Evolutionary conservation across 2,797 vertebrate species (phyloP), one percentile per base, ranked within the genome.

Genomic region (Scolopax bukidnonensis): DNA sequence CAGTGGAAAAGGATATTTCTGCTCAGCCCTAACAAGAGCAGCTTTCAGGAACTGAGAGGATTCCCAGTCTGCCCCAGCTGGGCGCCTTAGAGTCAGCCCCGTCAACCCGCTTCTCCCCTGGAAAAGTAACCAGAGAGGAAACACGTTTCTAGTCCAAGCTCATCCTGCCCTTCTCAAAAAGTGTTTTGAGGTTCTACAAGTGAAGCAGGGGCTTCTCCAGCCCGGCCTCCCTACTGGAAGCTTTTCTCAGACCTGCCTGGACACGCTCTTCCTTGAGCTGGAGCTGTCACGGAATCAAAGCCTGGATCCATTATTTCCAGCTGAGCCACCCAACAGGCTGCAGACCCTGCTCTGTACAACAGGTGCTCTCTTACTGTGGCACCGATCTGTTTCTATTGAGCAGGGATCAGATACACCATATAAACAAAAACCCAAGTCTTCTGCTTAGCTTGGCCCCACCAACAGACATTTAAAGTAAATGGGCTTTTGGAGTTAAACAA

Each of bases 1-100:
- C 16, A 56, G 24, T 23, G 21, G 43, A 84, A 36, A 1, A 59
- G 11, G n/a, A 19, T 64, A 64, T 71, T 86, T 84, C 65, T 24
- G 51, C 12, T 59, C 23, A 90, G 48, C 45, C 32, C 51, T 76
- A 88, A 79, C 38, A 61, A 91, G 92, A 77, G 14, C 9, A 95
- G 47, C 50, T 92, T 75, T 50, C 8, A n/a, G 38, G 71, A 89
- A 43, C 18, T 16, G 41, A 84, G 40, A 53, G 16, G 36, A 57
- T 85, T 69, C 38, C 27, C 47, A 64, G 0, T 45, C 54, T 81
- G 40, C 60, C 79, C 24, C 54, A 84, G 32, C 0, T 0, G 20
- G 75, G n/a, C 10, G 20, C 40, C 41, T 88, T 17, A 32, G 23
- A 74, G 6, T 9, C 54, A 24, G 74, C 41, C 50, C 59, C 30